Base-by-base conservation (phyloP, 2,888 invertebrate species). In the Parapristionchus giblindavisi region DNA sequence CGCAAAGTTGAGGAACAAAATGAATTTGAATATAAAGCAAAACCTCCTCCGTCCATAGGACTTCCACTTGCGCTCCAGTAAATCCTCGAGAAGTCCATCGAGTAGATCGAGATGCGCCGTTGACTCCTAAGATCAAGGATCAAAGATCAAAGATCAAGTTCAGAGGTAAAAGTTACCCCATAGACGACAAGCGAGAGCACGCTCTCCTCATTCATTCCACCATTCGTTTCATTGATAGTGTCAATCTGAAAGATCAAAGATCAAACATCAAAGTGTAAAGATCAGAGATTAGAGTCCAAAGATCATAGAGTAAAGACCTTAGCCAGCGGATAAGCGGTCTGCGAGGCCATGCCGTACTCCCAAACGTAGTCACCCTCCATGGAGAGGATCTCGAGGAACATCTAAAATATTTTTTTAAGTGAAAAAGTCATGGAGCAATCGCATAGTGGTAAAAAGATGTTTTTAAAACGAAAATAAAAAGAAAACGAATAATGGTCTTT, bases 41-140 rank as follows among this genome's bases (percentile, higher is more conserved):
- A 21, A 91, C 91, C 91, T 89, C 79, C 93, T 93, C 89, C 94
- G 94, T 1, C 96, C 95, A 24, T 71, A 98, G 0, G 96, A 94
- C 86, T 96, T 94, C 98, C 98, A 99, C 90, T 99, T 99, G 3
- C 95, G 95, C 88, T 95, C 93, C 21, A 98, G 90, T n/a, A 98
- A 91, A 88, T 97, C 96, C n/a, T 95, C 94, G 61, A 98, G 90
- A 83, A 96, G 92, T 0, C 97, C 96, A 88, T 97, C 96, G 90
- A 98, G 92, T 75, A 98, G 91, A 85, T 96, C 95, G 84, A 98
- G 91, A 90, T 98, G 98, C 86, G 94, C 95, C 83, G 94, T 93
- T 90, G 94, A 94, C 86, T 95, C 95, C 95, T 96, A 91, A 79
- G 36, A 29, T 34, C 63, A 32, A 63, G 56, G 27, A 24, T 56